Conservation (phyloP, 2,113 vertebrate genomes). For the Zosterops hypoxanthus region DNA sequence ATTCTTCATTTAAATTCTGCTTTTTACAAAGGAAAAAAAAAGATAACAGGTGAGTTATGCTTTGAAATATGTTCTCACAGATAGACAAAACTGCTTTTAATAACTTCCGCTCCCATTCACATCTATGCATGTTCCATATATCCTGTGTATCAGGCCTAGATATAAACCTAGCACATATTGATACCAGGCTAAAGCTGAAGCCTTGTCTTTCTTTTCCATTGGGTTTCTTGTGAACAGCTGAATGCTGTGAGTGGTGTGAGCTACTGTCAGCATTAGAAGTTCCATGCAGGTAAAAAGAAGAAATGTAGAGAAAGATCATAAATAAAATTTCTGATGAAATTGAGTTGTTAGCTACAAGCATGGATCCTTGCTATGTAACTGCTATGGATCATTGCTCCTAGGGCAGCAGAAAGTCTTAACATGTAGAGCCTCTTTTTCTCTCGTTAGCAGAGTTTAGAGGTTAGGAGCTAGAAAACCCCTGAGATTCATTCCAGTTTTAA, state of each 20-base stretch:
- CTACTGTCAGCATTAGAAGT: not conserved
- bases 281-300: not conserved
- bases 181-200: not conserved
- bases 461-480: not conserved
- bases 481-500: not conserved
- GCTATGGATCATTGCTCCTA: not conserved
- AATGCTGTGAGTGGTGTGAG: not conserved
- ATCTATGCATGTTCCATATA: not conserved
- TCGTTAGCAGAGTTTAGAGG: not conserved
- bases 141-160: not conserved
- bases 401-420: not conserved
- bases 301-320: not conserved
- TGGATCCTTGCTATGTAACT: not conserved
- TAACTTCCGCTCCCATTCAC: not conserved
- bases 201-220: not conserved
- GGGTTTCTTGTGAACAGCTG: not conserved
- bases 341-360: not conserved
- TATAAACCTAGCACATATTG: not conserved
- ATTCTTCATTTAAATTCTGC: not conserved
- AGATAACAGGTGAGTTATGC: not conserved
- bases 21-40: not conserved
- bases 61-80: not conserved
- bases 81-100: not conserved
- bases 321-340: not conserved
- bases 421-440: not conserved